Conservation (phyloP, 2,888 invertebrate species). For the Mamestra brassicae region DNA sequence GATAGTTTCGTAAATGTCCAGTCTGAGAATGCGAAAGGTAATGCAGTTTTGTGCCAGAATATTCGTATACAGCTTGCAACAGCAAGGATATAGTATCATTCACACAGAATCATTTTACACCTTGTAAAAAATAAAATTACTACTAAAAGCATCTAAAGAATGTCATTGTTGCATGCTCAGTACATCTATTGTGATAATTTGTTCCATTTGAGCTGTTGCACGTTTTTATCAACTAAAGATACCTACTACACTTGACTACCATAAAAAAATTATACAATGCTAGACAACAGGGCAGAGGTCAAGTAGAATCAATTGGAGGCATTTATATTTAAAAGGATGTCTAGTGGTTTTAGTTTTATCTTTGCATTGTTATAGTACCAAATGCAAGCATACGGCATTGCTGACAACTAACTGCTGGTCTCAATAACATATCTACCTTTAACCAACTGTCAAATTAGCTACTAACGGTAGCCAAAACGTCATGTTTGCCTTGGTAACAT, state of each 20-base stretch:
- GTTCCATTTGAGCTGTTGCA: slow-evolving; percentile 20
- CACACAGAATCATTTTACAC: background rate
- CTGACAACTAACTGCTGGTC: too few relatives aligned
- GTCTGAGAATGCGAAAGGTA: slow-evolving; percentile 73
- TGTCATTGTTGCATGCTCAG: slow-evolving; percentile 34
- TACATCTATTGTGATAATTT: slow-evolving; percentile 18
- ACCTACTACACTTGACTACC: slow-evolving; percentile 24
- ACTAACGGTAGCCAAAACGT: too few relatives aligned
- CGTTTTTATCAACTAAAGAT: slow-evolving; percentile 13
- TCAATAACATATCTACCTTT: too few relatives aligned
- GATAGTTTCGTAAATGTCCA: slow-evolving; percentile 69
- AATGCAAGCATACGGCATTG: background rate
- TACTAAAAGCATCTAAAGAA: slow-evolving; percentile 24
- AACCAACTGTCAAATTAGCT: too few relatives aligned
- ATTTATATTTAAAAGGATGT: slow-evolving; percentile 14
- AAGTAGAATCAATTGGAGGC: slow-evolving; percentile 43
- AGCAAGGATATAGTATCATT: background rate
- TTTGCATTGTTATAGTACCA: background rate
- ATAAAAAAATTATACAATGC: slow-evolving; percentile 30
- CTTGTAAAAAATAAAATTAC: slow-evolving; percentile 2
- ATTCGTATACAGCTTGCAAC: background rate
- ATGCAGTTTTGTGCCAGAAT: background rate
- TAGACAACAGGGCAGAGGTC: slow-evolving; percentile 17
- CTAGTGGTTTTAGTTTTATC: slow-evolving; percentile 2
- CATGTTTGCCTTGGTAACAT: too few relatives aligned